Conservation (phyloP, 1,140 invertebrate species). For the Orius insidiosus region DNA sequence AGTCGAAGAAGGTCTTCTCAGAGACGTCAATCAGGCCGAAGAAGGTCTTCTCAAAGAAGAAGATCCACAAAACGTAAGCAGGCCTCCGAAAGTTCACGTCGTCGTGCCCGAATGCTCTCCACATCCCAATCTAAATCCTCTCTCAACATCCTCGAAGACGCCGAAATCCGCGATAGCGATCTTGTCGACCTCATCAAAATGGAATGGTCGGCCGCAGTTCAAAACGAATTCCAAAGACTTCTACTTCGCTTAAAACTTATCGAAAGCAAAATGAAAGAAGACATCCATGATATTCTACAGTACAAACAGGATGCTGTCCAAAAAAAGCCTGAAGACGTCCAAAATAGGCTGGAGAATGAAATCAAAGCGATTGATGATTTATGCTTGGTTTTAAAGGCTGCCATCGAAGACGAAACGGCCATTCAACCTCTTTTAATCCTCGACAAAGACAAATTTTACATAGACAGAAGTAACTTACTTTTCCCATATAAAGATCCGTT, state of each 20-base stretch:
- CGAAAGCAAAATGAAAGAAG: constrained; percentile 18
- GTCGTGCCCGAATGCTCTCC: too few relatives aligned
- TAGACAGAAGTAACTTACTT: constrained; percentile 21
- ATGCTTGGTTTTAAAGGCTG: constrained; percentile 32
- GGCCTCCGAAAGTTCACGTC: too few relatives aligned
- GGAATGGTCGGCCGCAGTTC: constrained; percentile 23
- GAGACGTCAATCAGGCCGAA: background rate
- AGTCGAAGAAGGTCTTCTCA: background rate
- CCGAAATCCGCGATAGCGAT: background rate
- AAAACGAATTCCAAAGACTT: constrained; percentile 32
- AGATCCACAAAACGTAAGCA: too few relatives aligned
- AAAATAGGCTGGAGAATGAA: constrained; percentile 29
- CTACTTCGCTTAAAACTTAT: constrained; percentile 27
- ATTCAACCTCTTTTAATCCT: constrained; percentile 30
- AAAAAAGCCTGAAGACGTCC: constrained; percentile 2
- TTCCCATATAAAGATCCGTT: constrained; percentile 10
- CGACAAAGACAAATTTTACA: constrained; percentile 27
- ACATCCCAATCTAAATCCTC: background rate
- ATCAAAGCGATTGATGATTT: constrained; percentile 33
- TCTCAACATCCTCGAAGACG: background rate
- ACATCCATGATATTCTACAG: background rate
- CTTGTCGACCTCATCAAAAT: constrained; percentile 5
- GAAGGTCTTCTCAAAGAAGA: too few relatives aligned
- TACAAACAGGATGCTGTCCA: background rate
- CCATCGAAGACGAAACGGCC: constrained; percentile 32